These are phyloP conservation scores for Melinaea menophilus DNA, from an alignment of 2,888 invertebrate genomes.

Conservation along the genomic window DNA sequence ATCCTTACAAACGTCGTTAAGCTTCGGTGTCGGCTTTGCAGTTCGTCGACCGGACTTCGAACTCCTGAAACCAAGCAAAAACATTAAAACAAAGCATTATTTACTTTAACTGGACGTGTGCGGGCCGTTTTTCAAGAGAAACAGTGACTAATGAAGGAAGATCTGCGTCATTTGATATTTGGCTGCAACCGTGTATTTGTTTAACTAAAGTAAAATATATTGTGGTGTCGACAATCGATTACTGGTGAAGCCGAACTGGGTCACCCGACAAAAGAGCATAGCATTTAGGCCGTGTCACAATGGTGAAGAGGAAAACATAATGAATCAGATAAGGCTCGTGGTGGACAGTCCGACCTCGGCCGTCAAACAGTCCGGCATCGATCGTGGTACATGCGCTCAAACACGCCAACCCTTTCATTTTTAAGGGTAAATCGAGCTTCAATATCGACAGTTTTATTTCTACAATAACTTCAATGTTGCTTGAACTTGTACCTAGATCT, in stretches of 20 bases:
- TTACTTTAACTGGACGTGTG: conserved; percentile 36
- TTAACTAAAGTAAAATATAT: conserved; percentile 44
- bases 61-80: conserved; percentile 56
- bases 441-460: conserved; percentile 6
- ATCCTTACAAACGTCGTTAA: conserved; percentile 76
- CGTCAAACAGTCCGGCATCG: conserved; percentile 70
- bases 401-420: conserved; percentile 49
- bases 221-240: conserved; percentile 59
- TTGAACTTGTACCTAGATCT: no score
- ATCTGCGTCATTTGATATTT: conserved; percentile 41
- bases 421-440: conserved; percentile 26
- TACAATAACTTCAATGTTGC: no score
- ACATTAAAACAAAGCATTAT: conserved; percentile 55
- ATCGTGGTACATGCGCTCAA: conserved; percentile 59
- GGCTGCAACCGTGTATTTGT: conserved; percentile 39
- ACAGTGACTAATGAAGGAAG: conserved; percentile 44
- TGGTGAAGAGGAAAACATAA: conserved; percentile 56
- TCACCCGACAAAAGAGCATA: conserved; percentile 66
- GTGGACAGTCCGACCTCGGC: conserved; percentile 76
- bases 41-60: conserved; percentile 68
- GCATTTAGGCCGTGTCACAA: conserved; percentile 60
- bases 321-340: conserved; percentile 73
- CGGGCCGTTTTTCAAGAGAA: conserved; percentile 34
- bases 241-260: conserved; percentile 63
- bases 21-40: conserved; percentile 72